Evolutionary conservation across 2,797 vertebrate genomes (phyloP).

Genomic region (Thunnus albacares): DNA sequence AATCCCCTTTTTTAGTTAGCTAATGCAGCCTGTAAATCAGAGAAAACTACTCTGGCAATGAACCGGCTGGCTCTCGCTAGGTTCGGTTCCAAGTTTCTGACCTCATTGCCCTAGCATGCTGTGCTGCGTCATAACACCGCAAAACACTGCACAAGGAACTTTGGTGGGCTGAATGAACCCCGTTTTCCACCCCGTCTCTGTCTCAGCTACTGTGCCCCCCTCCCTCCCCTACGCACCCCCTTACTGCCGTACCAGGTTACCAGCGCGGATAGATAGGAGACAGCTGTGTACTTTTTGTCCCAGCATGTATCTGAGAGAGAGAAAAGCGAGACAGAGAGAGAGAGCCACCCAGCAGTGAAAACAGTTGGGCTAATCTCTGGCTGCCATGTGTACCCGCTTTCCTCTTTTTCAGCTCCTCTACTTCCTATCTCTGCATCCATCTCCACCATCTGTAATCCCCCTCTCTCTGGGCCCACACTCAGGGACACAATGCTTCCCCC

Average conservation of each 20-base stretch:
- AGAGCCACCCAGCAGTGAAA: slow-evolving; percentile 53
- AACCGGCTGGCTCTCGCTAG: slow-evolving; percentile 48
- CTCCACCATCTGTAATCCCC: slow-evolving; percentile 59
- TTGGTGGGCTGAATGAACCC: slow-evolving; percentile 39
- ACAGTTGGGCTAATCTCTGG: slow-evolving; percentile 67
- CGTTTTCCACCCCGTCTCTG: slow-evolving; percentile 31
- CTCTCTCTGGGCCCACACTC: slow-evolving; percentile 61
- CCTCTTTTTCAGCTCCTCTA: slow-evolving; percentile 60
- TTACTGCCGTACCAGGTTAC: slow-evolving; percentile 40
- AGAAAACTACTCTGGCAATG: slow-evolving; percentile 60
- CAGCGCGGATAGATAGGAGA: slow-evolving; percentile 59
- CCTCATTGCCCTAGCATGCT: slow-evolving; percentile 72
- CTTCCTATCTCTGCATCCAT: slow-evolving; percentile 66
- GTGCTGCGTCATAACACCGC: slow-evolving; percentile 51
- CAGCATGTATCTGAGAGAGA: slow-evolving; percentile 31
- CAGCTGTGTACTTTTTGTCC: slow-evolving; percentile 69
- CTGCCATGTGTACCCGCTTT: slow-evolving; percentile 75
- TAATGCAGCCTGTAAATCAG: slow-evolving; percentile 72
- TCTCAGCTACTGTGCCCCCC: slow-evolving; percentile 56
- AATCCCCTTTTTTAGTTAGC: slow-evolving; percentile 48
- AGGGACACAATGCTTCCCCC: slow-evolving; percentile 60
- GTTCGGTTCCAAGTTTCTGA: slow-evolving; percentile 77
- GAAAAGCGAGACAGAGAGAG: slow-evolving; percentile 13
- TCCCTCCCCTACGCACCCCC: background rate
- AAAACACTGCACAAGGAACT: slow-evolving; percentile 51